These are phyloP conservation scores for Drosophila pandora DNA, from an alignment of 1,140 invertebrate genomes.

Conservation along the genomic window DNA sequence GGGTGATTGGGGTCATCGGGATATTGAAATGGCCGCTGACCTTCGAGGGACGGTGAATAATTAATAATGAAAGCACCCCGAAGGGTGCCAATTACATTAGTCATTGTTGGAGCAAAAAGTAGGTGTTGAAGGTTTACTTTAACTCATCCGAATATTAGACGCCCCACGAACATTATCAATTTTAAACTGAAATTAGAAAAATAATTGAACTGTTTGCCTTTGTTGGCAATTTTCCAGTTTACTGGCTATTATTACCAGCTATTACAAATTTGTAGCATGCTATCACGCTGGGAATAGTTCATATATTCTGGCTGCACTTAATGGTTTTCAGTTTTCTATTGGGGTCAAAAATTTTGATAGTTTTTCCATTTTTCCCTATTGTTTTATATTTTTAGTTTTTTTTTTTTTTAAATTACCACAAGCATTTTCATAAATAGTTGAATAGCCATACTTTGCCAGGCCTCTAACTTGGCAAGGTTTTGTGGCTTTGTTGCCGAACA, in stretches of 20 bases:
- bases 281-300: conserved; percentile 5
- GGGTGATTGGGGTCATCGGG: conserved; percentile 14
- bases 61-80: conserved; percentile 15
- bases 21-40: conserved; percentile 13
- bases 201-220: not conserved
- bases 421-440: conserved; percentile 81
- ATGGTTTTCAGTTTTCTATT: conserved; percentile 41
- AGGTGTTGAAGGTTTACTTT: not conserved
- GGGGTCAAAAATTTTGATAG: conserved; percentile 21
- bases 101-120: not conserved
- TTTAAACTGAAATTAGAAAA: not conserved
- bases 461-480: conserved; percentile 38
- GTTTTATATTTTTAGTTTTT: conserved; percentile 5
- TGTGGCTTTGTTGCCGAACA: conserved; percentile 54
- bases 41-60: conserved; percentile 22
- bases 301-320: conserved; percentile 12
- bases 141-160: not conserved
- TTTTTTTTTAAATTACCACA: conserved; percentile 61
- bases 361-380: not conserved
- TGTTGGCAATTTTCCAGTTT: conserved; percentile 27
- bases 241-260: conserved; percentile 16
- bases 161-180: conserved; percentile 5
- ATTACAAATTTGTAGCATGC: conserved; percentile 28
- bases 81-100: conserved; percentile 20
- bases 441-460: conserved; percentile 62